Conservation (phyloP, 2,888 invertebrate species). For the Ligdia adustata region DNA sequence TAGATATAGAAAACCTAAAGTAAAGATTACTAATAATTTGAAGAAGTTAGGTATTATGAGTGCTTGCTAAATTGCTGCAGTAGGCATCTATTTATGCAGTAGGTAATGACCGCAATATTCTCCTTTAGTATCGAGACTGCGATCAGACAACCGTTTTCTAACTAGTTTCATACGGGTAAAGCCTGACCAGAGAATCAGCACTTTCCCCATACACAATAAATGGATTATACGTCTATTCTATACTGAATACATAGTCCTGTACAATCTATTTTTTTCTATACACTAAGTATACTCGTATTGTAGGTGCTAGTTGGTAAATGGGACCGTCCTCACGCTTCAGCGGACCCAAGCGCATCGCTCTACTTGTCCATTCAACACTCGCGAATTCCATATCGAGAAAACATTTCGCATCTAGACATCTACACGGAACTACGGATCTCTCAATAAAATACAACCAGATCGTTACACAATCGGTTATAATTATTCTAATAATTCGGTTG, state of each 20-base stretch:
- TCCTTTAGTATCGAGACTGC: neutral
- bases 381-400: constrained; percentile 32
- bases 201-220: constrained; percentile 12
- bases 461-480: constrained; percentile 10
- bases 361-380: constrained; percentile 19
- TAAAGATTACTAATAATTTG: too few relatives aligned
- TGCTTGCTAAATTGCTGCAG: too few relatives aligned
- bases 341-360: constrained; percentile 26
- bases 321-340: constrained; percentile 23
- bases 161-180: constrained; percentile 29
- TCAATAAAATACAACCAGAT: neutral
- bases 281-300: too few relatives aligned
- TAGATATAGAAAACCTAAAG: too few relatives aligned
- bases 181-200: constrained; percentile 5
- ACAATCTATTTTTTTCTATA: too few relatives aligned
- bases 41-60: too few relatives aligned
- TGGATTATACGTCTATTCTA: neutral
- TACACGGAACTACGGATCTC: constrained; percentile 12
- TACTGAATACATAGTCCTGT: too few relatives aligned
- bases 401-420: constrained; percentile 14
- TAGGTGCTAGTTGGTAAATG: too few relatives aligned
- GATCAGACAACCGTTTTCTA: constrained; percentile 27
- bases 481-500: neutral
- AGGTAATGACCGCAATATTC: too few relatives aligned
- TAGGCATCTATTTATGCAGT: too few relatives aligned